Percentiles rank a stretch among this genome's conserved stretches.
These are phyloP conservation scores for Pristionchus exspectatus DNA, from an alignment of 2,888 invertebrate genomes.

Conservation along the genomic window DNA sequence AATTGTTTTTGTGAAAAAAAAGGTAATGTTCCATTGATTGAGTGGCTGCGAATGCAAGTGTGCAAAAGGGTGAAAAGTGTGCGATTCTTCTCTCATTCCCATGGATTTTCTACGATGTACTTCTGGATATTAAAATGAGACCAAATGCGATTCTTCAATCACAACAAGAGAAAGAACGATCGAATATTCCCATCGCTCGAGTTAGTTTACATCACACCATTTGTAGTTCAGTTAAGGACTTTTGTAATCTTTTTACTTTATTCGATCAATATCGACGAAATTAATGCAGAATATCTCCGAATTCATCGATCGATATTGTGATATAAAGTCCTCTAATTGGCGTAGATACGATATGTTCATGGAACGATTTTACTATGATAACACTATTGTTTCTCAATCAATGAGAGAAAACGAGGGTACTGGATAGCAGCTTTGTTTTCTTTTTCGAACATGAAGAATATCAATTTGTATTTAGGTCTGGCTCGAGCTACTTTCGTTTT, in stretches of 20 bases:
- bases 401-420: background rate
- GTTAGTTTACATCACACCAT: background rate
- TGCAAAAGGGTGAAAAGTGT: background rate
- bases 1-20: background rate
- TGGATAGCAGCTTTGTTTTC: background rate
- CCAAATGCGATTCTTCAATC: background rate
- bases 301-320: constrained; percentile 10
- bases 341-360: background rate
- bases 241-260: background rate
- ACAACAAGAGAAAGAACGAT: background rate
- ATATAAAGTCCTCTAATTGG: background rate
- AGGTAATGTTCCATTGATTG: background rate
- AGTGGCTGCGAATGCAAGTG: background rate
- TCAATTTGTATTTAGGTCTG: background rate
- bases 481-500: background rate
- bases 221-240: no score
- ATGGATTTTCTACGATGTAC: constrained; percentile 8
- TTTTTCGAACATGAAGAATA: background rate
- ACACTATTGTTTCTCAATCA: background rate
- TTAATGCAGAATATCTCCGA: background rate
- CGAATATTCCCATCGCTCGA: background rate
- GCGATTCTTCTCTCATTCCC: constrained; percentile 1
- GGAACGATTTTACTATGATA: background rate
- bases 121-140: background rate
- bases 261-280: background rate